Evolutionary conservation across 1,140 invertebrate genomes (phyloP).

Genomic region (Heterodera carotae): DNA sequence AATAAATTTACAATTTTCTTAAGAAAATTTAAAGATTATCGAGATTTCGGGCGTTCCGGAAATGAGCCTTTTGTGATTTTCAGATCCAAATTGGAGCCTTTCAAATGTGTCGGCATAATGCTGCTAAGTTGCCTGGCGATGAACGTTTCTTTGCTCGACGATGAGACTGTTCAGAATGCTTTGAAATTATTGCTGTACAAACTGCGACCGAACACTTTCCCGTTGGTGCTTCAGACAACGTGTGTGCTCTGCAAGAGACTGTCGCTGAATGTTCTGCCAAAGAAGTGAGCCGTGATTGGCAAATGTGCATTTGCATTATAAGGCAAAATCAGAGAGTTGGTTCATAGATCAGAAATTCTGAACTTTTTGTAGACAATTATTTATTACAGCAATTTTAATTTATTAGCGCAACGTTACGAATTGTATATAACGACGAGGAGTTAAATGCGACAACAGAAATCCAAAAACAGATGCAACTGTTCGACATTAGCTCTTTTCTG

Average conservation of each 20-base stretch:
- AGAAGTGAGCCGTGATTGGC: too few species aligned
- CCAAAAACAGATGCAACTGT: conserved; percentile 20
- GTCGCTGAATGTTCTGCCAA: conserved; percentile 19
- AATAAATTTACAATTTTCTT: too few species aligned
- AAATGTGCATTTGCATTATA: too few species aligned
- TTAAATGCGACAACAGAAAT: neutral
- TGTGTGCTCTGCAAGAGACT: conserved; percentile 24
- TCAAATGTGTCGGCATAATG: conserved; percentile 33
- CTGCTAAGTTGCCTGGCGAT: conserved; percentile 32
- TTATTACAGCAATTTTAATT: neutral
- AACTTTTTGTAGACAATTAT: neutral
- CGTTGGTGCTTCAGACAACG: conserved; percentile 13
- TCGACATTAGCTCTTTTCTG: conserved; percentile 11
- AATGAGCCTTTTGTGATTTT: conserved; percentile 5
- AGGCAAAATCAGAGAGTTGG: too few species aligned
- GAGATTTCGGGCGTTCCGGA: too few species aligned
- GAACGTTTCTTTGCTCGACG: conserved; percentile 31
- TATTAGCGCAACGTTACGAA: conserved; percentile 6
- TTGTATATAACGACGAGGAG: conserved; percentile 3
- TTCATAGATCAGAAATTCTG: too few species aligned
- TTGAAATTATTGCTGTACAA: conserved; percentile 29
- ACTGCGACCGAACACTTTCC: neutral
- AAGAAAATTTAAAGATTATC: too few species aligned
- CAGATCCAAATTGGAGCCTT: conserved; percentile 26
- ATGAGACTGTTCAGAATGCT: conserved; percentile 33